These are phyloP conservation scores for Anastatus disparis DNA, from an alignment of 1,140 invertebrate genomes.

Conservation along the genomic window DNA sequence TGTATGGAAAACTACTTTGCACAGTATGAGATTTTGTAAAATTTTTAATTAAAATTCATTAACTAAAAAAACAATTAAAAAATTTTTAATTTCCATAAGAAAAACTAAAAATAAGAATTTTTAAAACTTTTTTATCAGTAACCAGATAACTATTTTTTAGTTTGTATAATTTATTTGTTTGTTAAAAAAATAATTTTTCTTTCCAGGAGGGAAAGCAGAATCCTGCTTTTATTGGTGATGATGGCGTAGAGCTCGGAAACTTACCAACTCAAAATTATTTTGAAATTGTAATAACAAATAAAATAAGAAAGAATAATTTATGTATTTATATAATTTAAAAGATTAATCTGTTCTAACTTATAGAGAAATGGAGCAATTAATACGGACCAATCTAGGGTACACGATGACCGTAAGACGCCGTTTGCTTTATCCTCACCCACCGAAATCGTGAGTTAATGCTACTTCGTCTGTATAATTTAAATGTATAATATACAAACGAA, in stretches of 20 bases:
- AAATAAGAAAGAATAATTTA: too few species aligned
- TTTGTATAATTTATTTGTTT: too few species aligned
- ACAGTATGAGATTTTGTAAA: too few species aligned
- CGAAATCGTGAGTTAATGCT: slow-evolving; percentile 39
- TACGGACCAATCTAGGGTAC: slow-evolving; percentile 31
- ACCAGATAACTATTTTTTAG: too few species aligned
- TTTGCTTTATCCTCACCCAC: slow-evolving; percentile 29
- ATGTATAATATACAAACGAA: too few species aligned
- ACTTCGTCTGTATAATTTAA: not conserved
- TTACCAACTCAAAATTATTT: not conserved
- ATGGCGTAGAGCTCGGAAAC: slow-evolving; percentile 46
- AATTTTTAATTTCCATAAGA: too few species aligned
- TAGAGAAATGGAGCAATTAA: slow-evolving; percentile 9
- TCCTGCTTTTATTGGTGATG: slow-evolving; percentile 53
- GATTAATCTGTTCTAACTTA: not conserved
- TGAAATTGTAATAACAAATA: not conserved
- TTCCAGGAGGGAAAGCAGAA: slow-evolving; percentile 53
- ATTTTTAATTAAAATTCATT: too few species aligned
- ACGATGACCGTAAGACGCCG: slow-evolving; percentile 34
- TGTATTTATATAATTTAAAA: not conserved
- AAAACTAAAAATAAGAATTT: too few species aligned
- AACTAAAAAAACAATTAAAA: too few species aligned
- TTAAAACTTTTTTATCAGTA: too few species aligned
- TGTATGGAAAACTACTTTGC: too few species aligned
- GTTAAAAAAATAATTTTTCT: not conserved